Conservation (phyloP, 2,888 invertebrate genomes). For the Rotaria socialis region DNA sequence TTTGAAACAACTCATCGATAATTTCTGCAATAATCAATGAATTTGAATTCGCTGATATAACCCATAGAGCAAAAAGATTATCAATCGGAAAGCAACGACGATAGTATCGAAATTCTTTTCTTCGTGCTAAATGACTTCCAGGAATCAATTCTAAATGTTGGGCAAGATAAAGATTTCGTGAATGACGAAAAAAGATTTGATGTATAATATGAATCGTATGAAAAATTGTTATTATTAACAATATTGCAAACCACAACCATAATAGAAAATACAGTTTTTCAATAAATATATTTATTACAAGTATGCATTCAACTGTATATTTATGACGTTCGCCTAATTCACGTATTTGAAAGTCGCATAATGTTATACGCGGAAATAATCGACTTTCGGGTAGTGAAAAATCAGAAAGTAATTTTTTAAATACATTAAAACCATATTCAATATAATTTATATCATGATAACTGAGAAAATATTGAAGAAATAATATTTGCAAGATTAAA, state of each 20-base stretch:
- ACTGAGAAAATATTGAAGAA: constrained; percentile 34
- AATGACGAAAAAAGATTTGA: not conserved
- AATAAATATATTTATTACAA: constrained; percentile 22
- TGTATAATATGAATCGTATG: not conserved
- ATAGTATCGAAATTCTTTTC: not conserved
- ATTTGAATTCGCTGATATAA: not conserved
- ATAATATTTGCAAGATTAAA: constrained; percentile 10
- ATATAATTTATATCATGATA: constrained; percentile 12
- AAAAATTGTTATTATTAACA: not conserved
- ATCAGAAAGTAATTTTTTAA: not conserved
- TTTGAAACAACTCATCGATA: not conserved
- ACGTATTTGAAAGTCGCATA: constrained; percentile 45
- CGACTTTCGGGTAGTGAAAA: not conserved
- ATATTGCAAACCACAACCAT: not conserved
- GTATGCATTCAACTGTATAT: constrained; percentile 42
- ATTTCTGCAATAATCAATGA: not conserved
- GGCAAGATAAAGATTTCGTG: not conserved
- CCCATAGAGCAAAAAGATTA: not conserved
- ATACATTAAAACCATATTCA: not conserved
- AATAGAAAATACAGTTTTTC: constrained; percentile 12
- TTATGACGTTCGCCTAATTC: constrained; percentile 44
- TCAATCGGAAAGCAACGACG: not conserved
- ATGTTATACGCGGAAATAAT: constrained; percentile 45
- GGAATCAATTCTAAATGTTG: not conserved
- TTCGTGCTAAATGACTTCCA: not conserved